Evolutionary conservation across 2,113 vertebrate species (phyloP), one percentile per base, ranked within the genome.

Genomic region (Eira barbara): DNA sequence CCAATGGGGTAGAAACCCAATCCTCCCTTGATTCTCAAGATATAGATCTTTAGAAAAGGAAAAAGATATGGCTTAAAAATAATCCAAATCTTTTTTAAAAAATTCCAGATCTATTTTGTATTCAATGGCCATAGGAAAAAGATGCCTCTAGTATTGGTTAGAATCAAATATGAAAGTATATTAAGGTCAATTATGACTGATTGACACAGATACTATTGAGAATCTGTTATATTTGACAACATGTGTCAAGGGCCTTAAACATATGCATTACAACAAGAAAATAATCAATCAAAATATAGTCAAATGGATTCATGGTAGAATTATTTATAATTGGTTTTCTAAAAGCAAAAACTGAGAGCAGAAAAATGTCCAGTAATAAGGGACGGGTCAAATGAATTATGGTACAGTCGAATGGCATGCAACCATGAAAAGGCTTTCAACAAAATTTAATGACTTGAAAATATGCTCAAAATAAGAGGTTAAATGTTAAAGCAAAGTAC

Each of bases 361-460:
- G 14, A 80, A 92, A 91, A 94, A 69, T 92, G 34, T 61, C 36
- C 55, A 76, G 42, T 61, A 74, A 96, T 89, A 55, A 67, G 34
- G 4, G 20, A 94, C 76, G 74, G 3, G 45, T 69, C 84, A 94
- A 83, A 80, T 83, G 39, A 87, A 96, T 59, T 71, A 80, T 78
- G 10, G 42, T 74, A 73, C 23, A 98, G 52, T 47, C 83, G 29
- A 91, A 81, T 55, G 42, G 65, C n/a, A 89, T 52, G 52, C 29
- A 89, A 93, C 14, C 65, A 82, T 15, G 9, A 91, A 91, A 96
- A 94, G 49, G 18, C 61, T 96, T 97, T 95, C 74, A 87, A 67
- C 13, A 85, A 89, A 97, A 94, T 76, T 59, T 67, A 94, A 96
- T 81, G 79, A 89, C 65, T 74, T 96, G 34, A 74, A 93, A 88